Conservation (phyloP, 2,113 vertebrate genomes). For the Herpetotheres cachinnans region DNA sequence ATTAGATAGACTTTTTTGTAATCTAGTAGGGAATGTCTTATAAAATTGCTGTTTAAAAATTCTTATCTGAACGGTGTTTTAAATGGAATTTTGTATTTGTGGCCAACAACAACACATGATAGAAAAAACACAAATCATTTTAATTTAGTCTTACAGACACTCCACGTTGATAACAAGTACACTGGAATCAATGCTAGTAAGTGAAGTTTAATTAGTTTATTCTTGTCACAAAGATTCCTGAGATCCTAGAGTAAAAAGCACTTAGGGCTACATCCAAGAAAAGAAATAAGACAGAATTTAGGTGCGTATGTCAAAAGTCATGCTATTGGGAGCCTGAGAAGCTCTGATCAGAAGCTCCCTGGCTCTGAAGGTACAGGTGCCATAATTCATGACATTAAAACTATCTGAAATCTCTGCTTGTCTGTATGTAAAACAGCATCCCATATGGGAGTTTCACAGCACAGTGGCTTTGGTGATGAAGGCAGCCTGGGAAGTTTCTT, state of each 20-base stretch:
- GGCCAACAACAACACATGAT: not conserved
- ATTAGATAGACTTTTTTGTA: not conserved
- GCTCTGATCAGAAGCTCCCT: not conserved
- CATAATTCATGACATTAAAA: not conserved
- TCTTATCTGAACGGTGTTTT: not conserved
- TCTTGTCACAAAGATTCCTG: not conserved
- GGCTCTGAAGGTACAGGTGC: not conserved
- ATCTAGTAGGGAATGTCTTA: not conserved
- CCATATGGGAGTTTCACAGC: not conserved
- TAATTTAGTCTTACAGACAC: not conserved
- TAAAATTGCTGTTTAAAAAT: not conserved
- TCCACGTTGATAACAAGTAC: not conserved
- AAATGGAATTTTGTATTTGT: not conserved
- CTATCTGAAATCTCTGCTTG: not conserved
- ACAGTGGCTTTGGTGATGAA: not conserved
- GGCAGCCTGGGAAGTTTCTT: not conserved
- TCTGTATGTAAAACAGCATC: not conserved
- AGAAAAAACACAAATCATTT: not conserved
- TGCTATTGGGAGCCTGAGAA: not conserved
- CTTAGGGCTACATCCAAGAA: not conserved
- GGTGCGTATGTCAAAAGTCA: not conserved
- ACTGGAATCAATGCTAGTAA: not conserved
- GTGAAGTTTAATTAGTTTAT: not conserved
- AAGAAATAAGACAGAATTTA: not conserved
- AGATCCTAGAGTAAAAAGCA: not conserved